Percentiles rank a stretch among this genome's conserved stretches.
Conservation (phyloP, 2,113 vertebrate genomes). For the Illadopsis cleaveri region DNA sequence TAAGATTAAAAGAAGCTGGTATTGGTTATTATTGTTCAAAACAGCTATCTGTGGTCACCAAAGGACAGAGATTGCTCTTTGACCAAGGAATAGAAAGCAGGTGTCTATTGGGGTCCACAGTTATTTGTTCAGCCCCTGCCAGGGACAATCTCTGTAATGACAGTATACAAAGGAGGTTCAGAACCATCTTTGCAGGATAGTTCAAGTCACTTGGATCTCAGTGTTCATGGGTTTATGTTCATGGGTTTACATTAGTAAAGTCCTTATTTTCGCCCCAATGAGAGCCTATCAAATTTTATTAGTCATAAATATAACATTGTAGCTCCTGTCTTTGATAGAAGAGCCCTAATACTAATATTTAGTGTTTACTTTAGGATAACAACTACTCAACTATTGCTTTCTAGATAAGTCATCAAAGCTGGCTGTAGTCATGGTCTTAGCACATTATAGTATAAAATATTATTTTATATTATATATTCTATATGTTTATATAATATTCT, state of each 20-base stretch:
- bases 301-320: background rate
- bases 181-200: background rate
- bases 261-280: background rate
- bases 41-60: background rate
- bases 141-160: accelerated
- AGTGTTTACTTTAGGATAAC: background rate
- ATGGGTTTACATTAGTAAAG: background rate
- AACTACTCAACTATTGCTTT: background rate
- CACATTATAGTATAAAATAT: background rate
- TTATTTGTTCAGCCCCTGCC: background rate
- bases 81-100: background rate
- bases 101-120: accelerated
- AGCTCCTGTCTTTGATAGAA: background rate
- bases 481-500: too few species aligned
- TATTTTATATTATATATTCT: too few species aligned
- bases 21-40: background rate
- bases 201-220: background rate
- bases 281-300: background rate
- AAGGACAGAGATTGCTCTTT: background rate
- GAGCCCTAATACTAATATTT: background rate
- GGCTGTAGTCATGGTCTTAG: background rate
- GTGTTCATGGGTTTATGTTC: background rate
- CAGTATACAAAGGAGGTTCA: background rate
- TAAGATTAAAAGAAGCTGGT: background rate
- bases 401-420: background rate